phyloP scores from a whole-genome alignment of 2,888 invertebrate species.

The Trachelus troglodyta region DNA sequence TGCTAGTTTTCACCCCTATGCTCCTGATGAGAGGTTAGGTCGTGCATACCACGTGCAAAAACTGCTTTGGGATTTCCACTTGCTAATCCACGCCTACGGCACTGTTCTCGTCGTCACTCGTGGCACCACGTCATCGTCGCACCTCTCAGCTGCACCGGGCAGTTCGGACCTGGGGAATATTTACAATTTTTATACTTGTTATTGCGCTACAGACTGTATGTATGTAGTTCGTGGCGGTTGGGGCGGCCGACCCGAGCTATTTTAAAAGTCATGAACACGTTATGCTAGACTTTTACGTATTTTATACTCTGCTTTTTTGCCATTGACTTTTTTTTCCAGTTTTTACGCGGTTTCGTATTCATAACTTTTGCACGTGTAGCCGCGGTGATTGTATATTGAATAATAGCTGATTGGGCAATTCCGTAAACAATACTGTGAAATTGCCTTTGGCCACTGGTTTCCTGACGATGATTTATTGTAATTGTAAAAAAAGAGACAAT shows the following conservation, averaged over 20 bases:
- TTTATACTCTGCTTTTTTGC: neutral
- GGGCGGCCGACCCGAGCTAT: neutral
- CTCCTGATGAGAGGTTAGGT: neutral
- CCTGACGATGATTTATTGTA: neutral
- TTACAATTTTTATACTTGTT: neutral
- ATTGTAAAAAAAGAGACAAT: no score
- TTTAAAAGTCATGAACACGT: neutral
- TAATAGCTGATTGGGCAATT: neutral
- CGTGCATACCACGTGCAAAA: conserved; percentile 8
- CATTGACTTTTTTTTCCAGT: neutral
- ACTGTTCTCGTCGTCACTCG: neutral
- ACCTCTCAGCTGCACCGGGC: neutral
- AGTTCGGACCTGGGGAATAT: neutral
- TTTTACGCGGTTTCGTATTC: neutral
- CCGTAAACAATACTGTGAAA: neutral
- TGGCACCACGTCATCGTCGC: neutral
- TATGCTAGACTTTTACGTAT: neutral
- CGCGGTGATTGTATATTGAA: neutral
- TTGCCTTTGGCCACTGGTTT: neutral
- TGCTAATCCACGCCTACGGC: conserved; percentile 1
- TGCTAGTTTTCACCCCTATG: neutral
- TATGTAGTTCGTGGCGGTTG: neutral
- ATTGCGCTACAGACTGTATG: neutral
- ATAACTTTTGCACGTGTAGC: neutral
- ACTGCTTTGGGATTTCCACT: neutral